Percentiles rank a stretch among this genome's conserved stretches.
Evolutionary conservation across 2,113 vertebrate genomes (phyloP).

Genomic region (Leucosticte australis): DNA sequence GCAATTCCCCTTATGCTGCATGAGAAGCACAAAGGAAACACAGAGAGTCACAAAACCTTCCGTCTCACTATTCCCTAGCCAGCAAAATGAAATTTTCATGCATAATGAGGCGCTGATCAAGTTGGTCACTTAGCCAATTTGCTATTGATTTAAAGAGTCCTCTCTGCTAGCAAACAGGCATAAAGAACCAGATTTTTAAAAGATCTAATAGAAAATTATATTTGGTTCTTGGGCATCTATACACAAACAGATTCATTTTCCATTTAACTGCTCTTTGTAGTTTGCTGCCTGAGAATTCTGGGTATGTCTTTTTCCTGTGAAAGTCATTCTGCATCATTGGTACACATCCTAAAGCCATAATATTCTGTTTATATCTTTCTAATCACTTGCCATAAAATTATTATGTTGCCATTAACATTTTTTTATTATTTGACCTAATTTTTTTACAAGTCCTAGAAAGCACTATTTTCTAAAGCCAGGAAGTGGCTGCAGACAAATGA

Average conservation of each 20-base stretch:
- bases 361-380: neutral
- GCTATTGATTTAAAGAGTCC: constrained; percentile 26
- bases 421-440: constrained; percentile 36
- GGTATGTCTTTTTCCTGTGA: neutral
- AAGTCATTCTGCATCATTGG: neutral
- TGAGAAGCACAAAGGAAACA: constrained; percentile 2
- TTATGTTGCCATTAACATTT: constrained; percentile 10
- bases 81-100: constrained; percentile 41
- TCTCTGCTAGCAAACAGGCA: neutral
- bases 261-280: constrained; percentile 15
- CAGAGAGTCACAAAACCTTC: neutral
- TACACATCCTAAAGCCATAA: neutral
- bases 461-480: constrained; percentile 19
- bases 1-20: neutral
- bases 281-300: constrained; percentile 20
- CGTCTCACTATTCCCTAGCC: neutral
- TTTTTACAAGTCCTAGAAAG: constrained; percentile 21
- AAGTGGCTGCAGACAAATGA: constrained; percentile 12
- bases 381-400: constrained; percentile 5
- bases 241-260: neutral
- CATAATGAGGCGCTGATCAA: constrained; percentile 45
- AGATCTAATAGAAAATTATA: constrained; percentile 34
- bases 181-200: neutral
- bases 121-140: constrained; percentile 12
- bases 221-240: neutral